Evolutionary conservation across 2,888 invertebrate genomes (phyloP), one percentile per base, ranked within the genome.

Genomic region (Listrodromus nycthemerus): DNA sequence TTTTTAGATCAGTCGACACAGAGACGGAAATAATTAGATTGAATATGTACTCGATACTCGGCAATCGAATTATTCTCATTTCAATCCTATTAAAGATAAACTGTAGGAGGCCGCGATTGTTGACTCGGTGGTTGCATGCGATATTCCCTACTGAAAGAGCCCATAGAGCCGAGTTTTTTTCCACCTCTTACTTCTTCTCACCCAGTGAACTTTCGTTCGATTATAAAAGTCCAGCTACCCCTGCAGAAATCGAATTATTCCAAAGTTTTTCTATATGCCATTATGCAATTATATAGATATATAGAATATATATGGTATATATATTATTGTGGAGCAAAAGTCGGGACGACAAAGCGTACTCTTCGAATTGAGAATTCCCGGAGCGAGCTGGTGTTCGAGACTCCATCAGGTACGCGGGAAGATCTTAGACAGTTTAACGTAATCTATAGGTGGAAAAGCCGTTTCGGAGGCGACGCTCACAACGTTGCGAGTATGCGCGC

Each of bases 401-500:
- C n/a, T 61, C 37, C n/a, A 58, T 61, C 48, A 13, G 21, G 45
- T 55, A 55, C 55, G 8, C 55, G 55, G 24, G 55, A 55, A 55
- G 55, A 55, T 55, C 21, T 50, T 48, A 27, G 37, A 52, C 52
- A 30, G 33, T 55, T 55, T 58, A 73, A 27, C 58, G 30, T 73
- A 37, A 73, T 55, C 52, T 55, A 71, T 55, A 55, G 55, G 21
- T 24, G 30, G 50, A 58, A 65, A 55, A 61, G 19, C 63, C 63
- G 33, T 70, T 48, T 24, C 10, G 1, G 55, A 58, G 19, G 45
- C 24, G 67, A 10, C 41, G 41, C 71, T 30, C 78, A 30, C 82
- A 30, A 58, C 45, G 45, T 77, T 76, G 82, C 77, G 50, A 76
- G 80, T 83, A 63, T 80, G 83, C 83, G 82, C 80, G 83, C 82